Base-by-base conservation (phyloP, 2,888 invertebrate genomes). In the Rhyacophila evoluta region DNA sequence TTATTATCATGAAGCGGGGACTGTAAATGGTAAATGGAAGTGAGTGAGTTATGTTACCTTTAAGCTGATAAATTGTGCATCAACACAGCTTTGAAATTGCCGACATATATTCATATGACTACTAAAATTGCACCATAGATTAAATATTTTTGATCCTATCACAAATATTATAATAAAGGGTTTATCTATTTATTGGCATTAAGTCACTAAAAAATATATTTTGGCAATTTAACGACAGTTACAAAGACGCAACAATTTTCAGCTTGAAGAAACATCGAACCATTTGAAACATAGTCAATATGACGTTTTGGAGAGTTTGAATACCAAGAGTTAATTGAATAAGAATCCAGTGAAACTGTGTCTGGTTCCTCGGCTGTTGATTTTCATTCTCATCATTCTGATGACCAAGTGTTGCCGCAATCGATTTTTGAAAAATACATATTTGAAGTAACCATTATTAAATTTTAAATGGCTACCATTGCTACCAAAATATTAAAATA, bases 1-100 rank as follows among this genome's bases (percentile, higher is more conserved):
- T 77, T 72, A 77, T 72, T 75, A 68, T 74, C 25, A 68, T 74
- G 41, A 77, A 77, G 77, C 77, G 37, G 36, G 77, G 77, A 77
- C 77, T 77, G 77, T 77, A 39, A 72, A 77, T 72, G 72, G 69
- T 72, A 33, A 70, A 70, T 68, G 15, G 29, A 72, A 41, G 74
- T 68, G 37, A 39, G 55, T 77, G 77, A 41, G 55, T 8, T 10
- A 55, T 19, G 55, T 19, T 55, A 10, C 55, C 55, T 19, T 25
- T 10, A 19, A 55, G 19, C 55, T 55, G 55, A 55, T 19, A 10
- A 19, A 55, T 19, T 55, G 55, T 8, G 55, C 19, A 19, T 55
- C 55, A 6, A 8, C 25, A 55, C 55, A 55, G 15, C 15, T 55
- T 55, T 19, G 19, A 55, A 41, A 55, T 15, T 55, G 55, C 2